Evolutionary conservation across 2,113 vertebrate genomes (phyloP), one percentile per base, ranked within the genome.

Genomic region (Poeciliopsis retropinna): DNA sequence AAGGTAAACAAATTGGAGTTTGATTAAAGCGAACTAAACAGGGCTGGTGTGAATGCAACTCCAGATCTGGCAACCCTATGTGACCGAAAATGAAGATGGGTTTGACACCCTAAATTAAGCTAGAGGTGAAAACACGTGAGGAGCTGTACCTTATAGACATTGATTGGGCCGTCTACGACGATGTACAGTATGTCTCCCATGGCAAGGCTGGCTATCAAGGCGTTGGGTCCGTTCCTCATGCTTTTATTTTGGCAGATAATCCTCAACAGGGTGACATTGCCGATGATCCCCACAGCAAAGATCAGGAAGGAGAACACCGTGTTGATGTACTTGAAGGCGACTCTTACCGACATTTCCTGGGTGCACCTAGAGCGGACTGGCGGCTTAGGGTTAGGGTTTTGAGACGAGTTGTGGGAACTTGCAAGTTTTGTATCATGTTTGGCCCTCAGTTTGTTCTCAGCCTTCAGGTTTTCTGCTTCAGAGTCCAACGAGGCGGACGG

Each of bases 141-240:
- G 61, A 9, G 15, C 0, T 4, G 1, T 70, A 88, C 97, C 97
- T 98, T 98, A 89, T 96, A 98, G 30, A 97, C 93, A 54, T 95
- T 94, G 92, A 98, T 96, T 3, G 97, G 97, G 60, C 97, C 95
- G 73, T 96, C 96, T 61, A 97, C 96, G 82, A 95, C 92, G 72
- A 98, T 96, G 84, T 97, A 98, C 70, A 98, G 95, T 64, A 98
- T 95, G 94, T 98, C 97, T 88, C 97, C 97, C 0, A 98, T 91
- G 0, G 97, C 97, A 76, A 98, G 92, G 57, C 96, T 98, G 89
- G 96, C 97, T 70, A 98, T 98, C 77, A 98, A 93, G 0, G 96
- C 95, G 1, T 98, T 98, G 28, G 97, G 97, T 70, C 97, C 96
- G 7, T 97, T 98, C 92, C 97, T 95, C 97, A 98, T 98, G n/a